Conservation (phyloP, 2,888 invertebrate species). For the Nemapogon koenigi region DNA sequence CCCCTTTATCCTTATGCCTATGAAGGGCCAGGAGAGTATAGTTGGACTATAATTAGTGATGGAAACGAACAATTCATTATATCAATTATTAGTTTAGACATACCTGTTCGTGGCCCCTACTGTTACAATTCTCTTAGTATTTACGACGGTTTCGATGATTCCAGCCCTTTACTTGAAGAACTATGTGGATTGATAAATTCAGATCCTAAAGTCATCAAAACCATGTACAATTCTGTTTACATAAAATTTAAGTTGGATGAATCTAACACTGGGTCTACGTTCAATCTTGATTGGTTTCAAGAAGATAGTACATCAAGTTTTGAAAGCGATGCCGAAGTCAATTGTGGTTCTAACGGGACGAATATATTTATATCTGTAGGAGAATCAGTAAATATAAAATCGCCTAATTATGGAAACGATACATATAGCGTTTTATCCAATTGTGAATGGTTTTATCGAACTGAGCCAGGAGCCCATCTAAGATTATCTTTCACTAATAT, state of each 20-base stretch:
- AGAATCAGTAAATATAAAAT: constrained; percentile 43
- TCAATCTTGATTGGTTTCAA: constrained; percentile 34
- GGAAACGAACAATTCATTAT: constrained; percentile 26
- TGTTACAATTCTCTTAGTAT: constrained; percentile 51
- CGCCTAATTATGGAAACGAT: constrained; percentile 79
- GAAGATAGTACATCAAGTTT: constrained; percentile 19
- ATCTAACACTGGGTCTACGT: constrained; percentile 45
- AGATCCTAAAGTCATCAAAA: constrained; percentile 29
- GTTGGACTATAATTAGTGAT: constrained; percentile 74
- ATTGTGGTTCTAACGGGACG: constrained; percentile 42
- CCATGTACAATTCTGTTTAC: constrained; percentile 70
- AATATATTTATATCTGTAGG: constrained; percentile 24
- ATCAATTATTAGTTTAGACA: constrained; percentile 30
- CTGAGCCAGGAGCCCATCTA: constrained; percentile 68
- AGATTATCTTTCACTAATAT: constrained; percentile 61
- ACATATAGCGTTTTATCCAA: constrained; percentile 65
- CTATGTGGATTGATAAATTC: constrained; percentile 55
- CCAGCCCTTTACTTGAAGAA: constrained; percentile 60
- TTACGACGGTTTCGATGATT: constrained; percentile 77
- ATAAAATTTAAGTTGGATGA: constrained; percentile 56
- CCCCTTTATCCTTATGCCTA: constrained; percentile 75
- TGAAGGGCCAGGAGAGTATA: constrained; percentile 44
- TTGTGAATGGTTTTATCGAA: constrained; percentile 77
- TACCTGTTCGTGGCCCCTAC: constrained; percentile 27
- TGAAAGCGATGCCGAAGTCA: constrained; percentile 20